phyloP scores from a whole-genome alignment of 2,888 invertebrate species.

The Ptilodon capucinus region DNA sequence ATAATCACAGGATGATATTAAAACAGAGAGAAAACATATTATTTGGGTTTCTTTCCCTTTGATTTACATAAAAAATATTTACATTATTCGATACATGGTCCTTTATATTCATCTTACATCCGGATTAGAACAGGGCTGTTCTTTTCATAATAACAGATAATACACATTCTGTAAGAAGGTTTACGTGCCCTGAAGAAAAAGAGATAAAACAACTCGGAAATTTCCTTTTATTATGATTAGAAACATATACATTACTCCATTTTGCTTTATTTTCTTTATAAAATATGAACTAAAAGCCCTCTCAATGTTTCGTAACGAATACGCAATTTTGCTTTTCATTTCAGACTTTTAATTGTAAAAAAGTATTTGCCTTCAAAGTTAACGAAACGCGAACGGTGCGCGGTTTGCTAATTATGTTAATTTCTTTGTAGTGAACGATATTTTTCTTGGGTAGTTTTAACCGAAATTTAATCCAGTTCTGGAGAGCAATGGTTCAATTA shows the following conservation, averaged over 20 bases:
- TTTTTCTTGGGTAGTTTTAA: too few relatives aligned
- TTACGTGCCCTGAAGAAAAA: background rate
- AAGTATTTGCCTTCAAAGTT: slow-evolving; percentile 16
- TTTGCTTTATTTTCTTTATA: slow-evolving; percentile 7
- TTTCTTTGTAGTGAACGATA: too few relatives aligned
- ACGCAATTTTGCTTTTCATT: slow-evolving; percentile 20
- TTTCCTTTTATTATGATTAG: slow-evolving; percentile 13
- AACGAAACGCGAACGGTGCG: slow-evolving; percentile 6
- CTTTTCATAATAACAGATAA: background rate
- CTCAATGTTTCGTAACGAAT: slow-evolving; percentile 1
- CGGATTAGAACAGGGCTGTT: too few relatives aligned
- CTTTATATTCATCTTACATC: too few relatives aligned
- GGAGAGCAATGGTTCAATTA: too few relatives aligned
- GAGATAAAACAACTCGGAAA: background rate
- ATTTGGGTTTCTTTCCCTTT: too few relatives aligned
- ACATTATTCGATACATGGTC: too few relatives aligned
- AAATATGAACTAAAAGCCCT: slow-evolving; percentile 13
- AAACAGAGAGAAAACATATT: too few relatives aligned
- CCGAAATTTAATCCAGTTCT: too few relatives aligned
- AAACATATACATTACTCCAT: slow-evolving; percentile 5
- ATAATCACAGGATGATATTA: too few relatives aligned
- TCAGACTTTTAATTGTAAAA: slow-evolving; percentile 5
- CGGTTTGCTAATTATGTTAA: slow-evolving; percentile 17
- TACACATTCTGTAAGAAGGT: background rate
- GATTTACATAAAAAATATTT: too few relatives aligned